A percentile compares a stretch with the other conserved stretches of the same genome.
phyloP scores from a whole-genome alignment of 2,113 vertebrate species.

The Ageneiosus marmoratus region DNA sequence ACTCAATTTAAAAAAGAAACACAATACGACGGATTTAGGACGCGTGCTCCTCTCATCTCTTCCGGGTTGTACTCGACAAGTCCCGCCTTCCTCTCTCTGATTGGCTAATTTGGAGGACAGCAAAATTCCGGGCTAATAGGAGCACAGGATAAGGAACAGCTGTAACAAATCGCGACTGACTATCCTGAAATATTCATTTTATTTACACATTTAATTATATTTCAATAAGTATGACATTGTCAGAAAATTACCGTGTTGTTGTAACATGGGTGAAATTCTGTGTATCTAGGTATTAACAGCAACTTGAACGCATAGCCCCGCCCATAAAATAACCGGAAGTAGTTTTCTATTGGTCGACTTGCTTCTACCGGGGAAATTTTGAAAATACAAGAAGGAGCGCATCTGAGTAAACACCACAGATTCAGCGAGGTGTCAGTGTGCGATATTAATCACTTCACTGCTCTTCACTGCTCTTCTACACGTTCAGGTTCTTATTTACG shows the following conservation, averaged over 20 bases:
- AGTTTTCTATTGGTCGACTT: conserved; percentile 30
- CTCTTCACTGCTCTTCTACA: accelerated
- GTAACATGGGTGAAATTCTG: too few relatives aligned
- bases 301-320: not conserved
- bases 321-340: not conserved
- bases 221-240: not conserved
- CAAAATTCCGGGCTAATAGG: not conserved
- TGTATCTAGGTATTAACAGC: not conserved
- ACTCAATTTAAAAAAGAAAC: not conserved
- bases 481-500: not conserved
- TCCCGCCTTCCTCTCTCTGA: not conserved
- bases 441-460: accelerated
- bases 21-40: not conserved
- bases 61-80: not conserved
- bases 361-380: conserved; percentile 29
- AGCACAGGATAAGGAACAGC: too few relatives aligned
- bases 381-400: conserved; percentile 28
- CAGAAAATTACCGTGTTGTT: accelerated
- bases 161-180: not conserved
- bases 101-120: not conserved
- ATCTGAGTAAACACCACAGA: not conserved
- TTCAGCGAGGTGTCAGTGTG: not conserved
- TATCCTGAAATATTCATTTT: not conserved
- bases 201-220: not conserved
- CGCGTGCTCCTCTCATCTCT: not conserved